Conservation (phyloP, 2,113 vertebrate genomes). For the Parus major region DNA sequence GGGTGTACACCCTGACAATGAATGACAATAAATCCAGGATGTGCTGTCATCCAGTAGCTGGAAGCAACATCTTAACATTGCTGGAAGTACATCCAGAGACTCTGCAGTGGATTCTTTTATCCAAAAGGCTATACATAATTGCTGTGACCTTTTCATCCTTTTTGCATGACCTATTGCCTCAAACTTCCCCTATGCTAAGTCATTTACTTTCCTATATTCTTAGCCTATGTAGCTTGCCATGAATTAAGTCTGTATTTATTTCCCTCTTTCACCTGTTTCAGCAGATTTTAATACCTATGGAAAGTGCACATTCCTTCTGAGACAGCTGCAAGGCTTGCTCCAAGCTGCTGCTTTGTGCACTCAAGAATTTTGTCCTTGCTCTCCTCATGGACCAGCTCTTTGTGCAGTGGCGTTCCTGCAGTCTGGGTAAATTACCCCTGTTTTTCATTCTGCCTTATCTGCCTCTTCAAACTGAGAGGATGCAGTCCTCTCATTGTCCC, state of each 20-base stretch:
- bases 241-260: conserved; percentile 49
- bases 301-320: conserved; percentile 24
- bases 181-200: not conserved
- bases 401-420: not conserved
- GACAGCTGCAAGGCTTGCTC: conserved; percentile 44
- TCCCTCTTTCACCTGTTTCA: conserved; percentile 44
- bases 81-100: conserved; percentile 39
- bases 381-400: conserved; percentile 17
- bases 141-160: conserved; percentile 46
- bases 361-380: conserved; percentile 34
- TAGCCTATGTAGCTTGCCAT: not conserved
- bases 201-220: conserved; percentile 28
- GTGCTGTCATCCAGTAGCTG: conserved; percentile 42
- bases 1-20: not conserved
- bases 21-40: conserved; percentile 27
- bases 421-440: conserved; percentile 13
- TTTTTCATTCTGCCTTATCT: conserved; percentile 13
- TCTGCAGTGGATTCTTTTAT: conserved; percentile 33
- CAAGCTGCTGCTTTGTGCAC: conserved; percentile 6
- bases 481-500: not conserved
- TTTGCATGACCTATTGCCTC: conserved; percentile 26
- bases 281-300: conserved; percentile 38
- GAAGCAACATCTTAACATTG: conserved; percentile 28
- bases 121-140: conserved; percentile 30
- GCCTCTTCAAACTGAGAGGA: not conserved